A percentile compares a stretch with the other conserved stretches of the same genome.
Evolutionary conservation across 2,113 vertebrate genomes (phyloP).

Genomic region (Pachyramphus minor): DNA sequence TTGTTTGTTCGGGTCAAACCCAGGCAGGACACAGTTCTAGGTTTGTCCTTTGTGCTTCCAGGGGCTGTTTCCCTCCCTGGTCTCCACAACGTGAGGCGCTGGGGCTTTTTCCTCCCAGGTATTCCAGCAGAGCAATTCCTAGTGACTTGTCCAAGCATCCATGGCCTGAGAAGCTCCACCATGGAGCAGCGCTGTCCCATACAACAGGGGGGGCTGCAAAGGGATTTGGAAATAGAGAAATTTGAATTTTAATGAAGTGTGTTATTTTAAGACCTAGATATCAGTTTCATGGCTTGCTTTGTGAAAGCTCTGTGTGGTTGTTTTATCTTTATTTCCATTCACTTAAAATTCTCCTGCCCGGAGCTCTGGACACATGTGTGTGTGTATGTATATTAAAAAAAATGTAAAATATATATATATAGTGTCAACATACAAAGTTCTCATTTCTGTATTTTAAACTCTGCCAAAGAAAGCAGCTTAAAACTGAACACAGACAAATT

Average conservation of each 20-base stretch:
- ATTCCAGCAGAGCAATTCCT: background rate
- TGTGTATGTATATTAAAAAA: background rate
- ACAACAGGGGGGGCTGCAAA: background rate
- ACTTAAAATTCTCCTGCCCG: background rate
- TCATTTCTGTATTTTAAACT: background rate
- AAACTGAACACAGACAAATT: background rate
- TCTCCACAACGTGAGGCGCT: fast-evolving
- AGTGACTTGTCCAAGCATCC: fast-evolving
- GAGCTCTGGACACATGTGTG: background rate
- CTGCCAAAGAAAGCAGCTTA: background rate
- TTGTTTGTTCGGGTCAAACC: background rate
- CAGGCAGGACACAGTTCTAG: background rate
- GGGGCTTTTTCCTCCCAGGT: background rate
- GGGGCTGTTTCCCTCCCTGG: background rate
- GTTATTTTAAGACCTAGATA: background rate
- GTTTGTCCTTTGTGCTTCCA: background rate
- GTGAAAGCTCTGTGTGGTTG: fast-evolving
- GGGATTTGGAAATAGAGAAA: background rate
- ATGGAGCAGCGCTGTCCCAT: background rate
- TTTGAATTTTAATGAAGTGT: too few relatives aligned
- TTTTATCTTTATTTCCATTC: background rate
- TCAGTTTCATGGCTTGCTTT: background rate
- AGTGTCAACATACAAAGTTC: background rate
- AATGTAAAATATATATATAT: background rate
- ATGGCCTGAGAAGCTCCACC: background rate